Evolutionary conservation across 2,113 vertebrate genomes (phyloP).

Genomic region (Ginglymostoma cirratum): DNA sequence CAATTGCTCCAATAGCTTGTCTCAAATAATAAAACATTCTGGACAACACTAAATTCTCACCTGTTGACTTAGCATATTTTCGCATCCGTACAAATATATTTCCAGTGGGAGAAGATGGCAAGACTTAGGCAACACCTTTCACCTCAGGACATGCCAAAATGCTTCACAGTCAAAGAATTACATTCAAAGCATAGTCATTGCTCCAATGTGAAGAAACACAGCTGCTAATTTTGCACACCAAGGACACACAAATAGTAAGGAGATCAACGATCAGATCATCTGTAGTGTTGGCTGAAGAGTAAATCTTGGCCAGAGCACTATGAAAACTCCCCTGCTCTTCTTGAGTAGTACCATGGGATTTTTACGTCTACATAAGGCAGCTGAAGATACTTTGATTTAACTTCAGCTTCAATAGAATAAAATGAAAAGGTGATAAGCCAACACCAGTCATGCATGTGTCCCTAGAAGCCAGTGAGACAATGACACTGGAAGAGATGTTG

Average conservation of each 20-base stretch:
- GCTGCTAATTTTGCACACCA: background rate
- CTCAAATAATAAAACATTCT: background rate
- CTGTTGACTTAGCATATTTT: background rate
- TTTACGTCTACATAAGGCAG: background rate
- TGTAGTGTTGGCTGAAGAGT: background rate
- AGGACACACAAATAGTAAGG: background rate
- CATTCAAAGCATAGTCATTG: background rate
- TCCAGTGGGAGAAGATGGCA: background rate
- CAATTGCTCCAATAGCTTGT: background rate
- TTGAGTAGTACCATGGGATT: background rate
- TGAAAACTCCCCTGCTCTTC: background rate
- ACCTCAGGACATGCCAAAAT: background rate
- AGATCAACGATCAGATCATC: background rate
- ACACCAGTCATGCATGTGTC: background rate
- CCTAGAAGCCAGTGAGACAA: background rate
- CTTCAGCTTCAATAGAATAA: background rate
- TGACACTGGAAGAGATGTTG: background rate
- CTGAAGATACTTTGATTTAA: background rate
- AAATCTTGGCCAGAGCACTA: background rate
- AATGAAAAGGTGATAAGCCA: background rate
- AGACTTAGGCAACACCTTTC: background rate
- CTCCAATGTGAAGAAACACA: background rate
- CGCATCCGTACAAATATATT: background rate
- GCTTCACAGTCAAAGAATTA: background rate
- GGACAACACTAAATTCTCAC: background rate